Base-by-base conservation (phyloP, 1,140 invertebrate genomes). In the Carposina sasakii region DNA sequence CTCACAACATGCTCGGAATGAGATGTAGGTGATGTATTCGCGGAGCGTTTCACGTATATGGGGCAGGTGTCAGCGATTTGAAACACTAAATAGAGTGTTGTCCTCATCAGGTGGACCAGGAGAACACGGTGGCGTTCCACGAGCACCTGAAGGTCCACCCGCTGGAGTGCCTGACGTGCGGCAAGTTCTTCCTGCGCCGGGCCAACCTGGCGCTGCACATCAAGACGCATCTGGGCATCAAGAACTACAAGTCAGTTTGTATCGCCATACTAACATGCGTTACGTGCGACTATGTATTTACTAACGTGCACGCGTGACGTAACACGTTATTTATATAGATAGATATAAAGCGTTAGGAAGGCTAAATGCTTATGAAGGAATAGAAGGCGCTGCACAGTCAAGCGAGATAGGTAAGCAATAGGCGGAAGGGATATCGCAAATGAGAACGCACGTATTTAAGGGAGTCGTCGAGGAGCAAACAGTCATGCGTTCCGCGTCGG, bases 171-270 rank as follows among this genome's bases (percentile, higher is more conserved):
- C 87, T 89, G 17, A 90, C 91, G 21, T 94, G 93, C 66, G 92
- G 92, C 4, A 94, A 94, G 69, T 91, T 90, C 57, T 94, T 94
- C 76, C 91, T 89, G 67, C 85, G 90, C 9, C 87, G 90, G 57
- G 89, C 90, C 20, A 92, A 93, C 74, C 88, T 93, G 28, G 90
- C 91, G 5, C 67, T 93, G 8, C 93, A 95, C 64, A 87, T 93
- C 62, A 93, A 92, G 63, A 90, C 91, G 2, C 93, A 95, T 79
- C 68, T 93, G 24, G 91, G 91, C 12, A 91, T 94, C 56, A 92
- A 91, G 67, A 91, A 92, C 23, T 92, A 89, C 65, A 87, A 87
- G 68, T 86, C 46, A 77, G 76, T 74, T 19, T 43, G 48, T 51
- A n/a, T n/a, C n/a, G n/a, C n/a, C n/a, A n/a, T n/a, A 20, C 33